Percentiles rank a stretch among this genome's conserved stretches.
Conservation (phyloP, 2,888 invertebrate genomes). For the Onchidella celtica region DNA sequence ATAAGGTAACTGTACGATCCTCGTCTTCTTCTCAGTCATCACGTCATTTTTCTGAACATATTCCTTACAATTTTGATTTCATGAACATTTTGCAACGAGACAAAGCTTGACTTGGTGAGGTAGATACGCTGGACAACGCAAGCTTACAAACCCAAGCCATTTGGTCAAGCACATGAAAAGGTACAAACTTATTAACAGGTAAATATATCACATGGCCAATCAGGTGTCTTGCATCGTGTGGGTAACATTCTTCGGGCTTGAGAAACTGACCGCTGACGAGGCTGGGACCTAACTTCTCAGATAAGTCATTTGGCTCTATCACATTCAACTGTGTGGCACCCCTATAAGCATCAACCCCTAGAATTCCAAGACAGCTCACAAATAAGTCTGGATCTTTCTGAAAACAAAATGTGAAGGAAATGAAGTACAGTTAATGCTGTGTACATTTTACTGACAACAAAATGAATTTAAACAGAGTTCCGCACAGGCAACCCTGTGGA, state of each 20-base stretch:
- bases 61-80: not conserved
- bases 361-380: slow-evolving; percentile 67
- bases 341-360: slow-evolving; percentile 79
- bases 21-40: too few species aligned
- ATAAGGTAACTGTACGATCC: too few species aligned
- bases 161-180: slow-evolving; percentile 74
- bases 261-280: slow-evolving; percentile 1
- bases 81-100: not conserved
- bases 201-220: slow-evolving; percentile 80
- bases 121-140: not conserved
- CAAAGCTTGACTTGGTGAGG: not conserved
- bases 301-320: slow-evolving; percentile 68
- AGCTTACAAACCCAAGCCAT: slow-evolving; percentile 59
- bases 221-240: slow-evolving; percentile 77
- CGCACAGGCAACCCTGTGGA: too few species aligned
- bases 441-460: too few species aligned
- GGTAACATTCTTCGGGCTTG: slow-evolving; percentile 61
- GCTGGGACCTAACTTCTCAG: not conserved
- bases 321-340: slow-evolving; percentile 79
- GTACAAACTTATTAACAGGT: slow-evolving; percentile 78
- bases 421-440: too few species aligned
- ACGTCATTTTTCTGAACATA: too few species aligned
- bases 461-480: too few species aligned
- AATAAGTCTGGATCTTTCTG: slow-evolving; percentile 77
- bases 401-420: slow-evolving; percentile 42